These are phyloP conservation scores for Ceratitis capitata DNA, from an alignment of 1,140 invertebrate genomes.

Conservation along the genomic window DNA sequence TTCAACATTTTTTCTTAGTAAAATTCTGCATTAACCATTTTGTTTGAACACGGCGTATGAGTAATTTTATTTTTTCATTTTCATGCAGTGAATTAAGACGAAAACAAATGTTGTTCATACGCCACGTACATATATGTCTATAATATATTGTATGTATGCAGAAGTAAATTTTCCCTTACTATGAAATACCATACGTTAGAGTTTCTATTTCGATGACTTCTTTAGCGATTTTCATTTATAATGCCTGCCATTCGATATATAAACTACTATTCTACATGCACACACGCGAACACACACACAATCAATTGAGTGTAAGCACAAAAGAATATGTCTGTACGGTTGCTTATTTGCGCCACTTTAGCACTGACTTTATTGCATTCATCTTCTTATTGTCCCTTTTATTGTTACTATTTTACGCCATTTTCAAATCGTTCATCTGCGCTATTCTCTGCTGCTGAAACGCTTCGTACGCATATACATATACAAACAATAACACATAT, in stretches of 20 bases:
- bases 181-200: neutral
- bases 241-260: neutral
- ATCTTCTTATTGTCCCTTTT: neutral
- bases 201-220: neutral
- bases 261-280: neutral
- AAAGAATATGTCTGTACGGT: neutral
- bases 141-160: no score
- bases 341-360: neutral
- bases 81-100: neutral
- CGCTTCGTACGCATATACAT: neutral
- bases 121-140: neutral
- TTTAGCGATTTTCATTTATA: neutral
- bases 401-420: neutral
- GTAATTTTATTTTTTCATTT: no score
- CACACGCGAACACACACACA: neutral
- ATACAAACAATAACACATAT: no score
- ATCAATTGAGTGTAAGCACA: neutral
- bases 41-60: neutral
- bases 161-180: no score
- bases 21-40: no score
- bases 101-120: neutral
- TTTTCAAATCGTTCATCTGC: neutral
- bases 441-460: neutral
- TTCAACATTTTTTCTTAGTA: no score
- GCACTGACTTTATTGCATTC: neutral